Conservation (phyloP, 2,113 vertebrate species). For the Condylura cristata region DNA sequence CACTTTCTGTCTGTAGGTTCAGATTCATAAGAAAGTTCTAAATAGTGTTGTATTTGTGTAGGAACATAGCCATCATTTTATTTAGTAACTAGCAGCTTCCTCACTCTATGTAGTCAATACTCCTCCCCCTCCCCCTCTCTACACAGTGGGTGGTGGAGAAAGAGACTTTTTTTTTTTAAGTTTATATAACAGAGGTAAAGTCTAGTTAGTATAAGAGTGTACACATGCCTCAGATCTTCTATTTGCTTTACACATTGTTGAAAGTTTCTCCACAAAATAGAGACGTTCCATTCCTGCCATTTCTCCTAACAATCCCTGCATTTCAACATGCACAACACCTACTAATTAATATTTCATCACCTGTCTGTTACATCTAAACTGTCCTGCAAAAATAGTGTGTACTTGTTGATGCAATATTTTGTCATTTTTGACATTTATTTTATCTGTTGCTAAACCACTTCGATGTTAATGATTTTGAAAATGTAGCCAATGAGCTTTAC, state of each 20-base stretch:
- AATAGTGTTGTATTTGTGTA: background rate
- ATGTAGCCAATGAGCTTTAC: background rate
- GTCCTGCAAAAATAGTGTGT: background rate
- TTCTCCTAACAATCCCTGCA: background rate
- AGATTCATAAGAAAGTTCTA: background rate
- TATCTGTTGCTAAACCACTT: slow-evolving; percentile 13
- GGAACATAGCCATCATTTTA: background rate
- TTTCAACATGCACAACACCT: background rate
- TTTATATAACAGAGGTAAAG: background rate
- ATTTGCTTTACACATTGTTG: background rate
- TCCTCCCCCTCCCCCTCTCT: too few relatives aligned
- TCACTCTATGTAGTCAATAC: background rate
- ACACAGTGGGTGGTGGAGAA: too few relatives aligned
- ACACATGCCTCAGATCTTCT: background rate
- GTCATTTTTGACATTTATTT: background rate
- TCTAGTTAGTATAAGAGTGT: background rate
- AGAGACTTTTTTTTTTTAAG: background rate
- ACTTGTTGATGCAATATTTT: slow-evolving; percentile 12
- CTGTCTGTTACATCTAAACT: background rate
- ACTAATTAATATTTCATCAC: background rate
- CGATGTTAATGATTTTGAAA: slow-evolving; percentile 16
- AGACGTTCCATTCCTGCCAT: background rate
- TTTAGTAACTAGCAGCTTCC: background rate
- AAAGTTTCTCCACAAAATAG: background rate
- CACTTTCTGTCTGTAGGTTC: background rate